Percentiles rank a stretch among this genome's conserved stretches.
phyloP scores from a whole-genome alignment of 2,888 invertebrate species.

The Coenonympha arcania region DNA sequence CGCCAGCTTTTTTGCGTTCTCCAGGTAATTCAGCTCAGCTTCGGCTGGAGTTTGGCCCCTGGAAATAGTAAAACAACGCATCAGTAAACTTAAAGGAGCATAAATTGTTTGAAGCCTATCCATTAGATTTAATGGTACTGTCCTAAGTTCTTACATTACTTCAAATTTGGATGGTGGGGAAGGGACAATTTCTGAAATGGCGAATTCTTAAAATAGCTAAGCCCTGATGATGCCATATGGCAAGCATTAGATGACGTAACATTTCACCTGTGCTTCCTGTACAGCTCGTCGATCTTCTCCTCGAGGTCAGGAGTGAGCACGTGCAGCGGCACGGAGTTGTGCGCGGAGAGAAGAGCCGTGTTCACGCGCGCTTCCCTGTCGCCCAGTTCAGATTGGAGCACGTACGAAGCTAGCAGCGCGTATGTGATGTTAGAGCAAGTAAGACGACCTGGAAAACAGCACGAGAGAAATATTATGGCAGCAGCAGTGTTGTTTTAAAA shows the following conservation, averaged over 20 bases:
- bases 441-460: conserved; percentile 77
- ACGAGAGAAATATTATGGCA: neutral
- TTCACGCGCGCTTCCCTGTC: conserved; percentile 83
- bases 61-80: conserved; percentile 32
- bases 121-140: no score
- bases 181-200: no score
- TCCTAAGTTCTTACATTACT: no score
- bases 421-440: conserved; percentile 98
- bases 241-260: no score
- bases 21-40: conserved; percentile 96
- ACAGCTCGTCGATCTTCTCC: conserved; percentile 93
- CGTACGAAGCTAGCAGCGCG: conserved; percentile 89
- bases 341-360: conserved; percentile 83
- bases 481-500: neutral
- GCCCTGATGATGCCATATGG: no score
- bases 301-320: conserved; percentile 89
- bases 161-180: no score
- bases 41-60: conserved; percentile 98
- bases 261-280: conserved; percentile 87
- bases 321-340: conserved; percentile 85
- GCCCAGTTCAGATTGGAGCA: conserved; percentile 95
- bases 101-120: no score
- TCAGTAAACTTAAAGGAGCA: no score
- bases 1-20: conserved; percentile 97
- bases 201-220: no score